Conservation (phyloP, 2,888 invertebrate genomes). For the Eulithis testata region DNA sequence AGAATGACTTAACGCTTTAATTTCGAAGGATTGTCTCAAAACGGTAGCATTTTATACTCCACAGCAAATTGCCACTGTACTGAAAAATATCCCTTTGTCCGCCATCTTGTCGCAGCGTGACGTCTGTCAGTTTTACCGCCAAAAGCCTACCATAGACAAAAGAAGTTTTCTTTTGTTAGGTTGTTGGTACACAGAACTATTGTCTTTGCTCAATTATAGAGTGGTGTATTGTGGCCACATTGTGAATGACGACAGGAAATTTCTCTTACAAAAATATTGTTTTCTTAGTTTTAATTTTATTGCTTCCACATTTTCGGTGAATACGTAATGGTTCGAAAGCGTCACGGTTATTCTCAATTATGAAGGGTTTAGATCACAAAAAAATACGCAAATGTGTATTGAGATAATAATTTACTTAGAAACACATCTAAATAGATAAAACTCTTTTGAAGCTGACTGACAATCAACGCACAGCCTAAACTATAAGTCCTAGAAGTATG, state of each 20-base stretch:
- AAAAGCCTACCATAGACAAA: conserved; percentile 58
- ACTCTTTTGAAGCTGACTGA: neutral
- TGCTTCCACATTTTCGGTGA: conserved; percentile 70
- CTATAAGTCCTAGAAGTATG: too few relatives aligned
- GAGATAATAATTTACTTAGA: neutral
- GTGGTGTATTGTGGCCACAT: conserved; percentile 67
- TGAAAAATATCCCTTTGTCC: conserved; percentile 45
- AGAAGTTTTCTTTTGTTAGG: conserved; percentile 54
- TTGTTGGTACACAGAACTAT: conserved; percentile 66
- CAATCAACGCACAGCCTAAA: too few relatives aligned
- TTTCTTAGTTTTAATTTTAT: conserved; percentile 60
- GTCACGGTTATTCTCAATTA: conserved; percentile 29
- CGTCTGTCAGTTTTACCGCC: conserved; percentile 72
- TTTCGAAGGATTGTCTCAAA: conserved; percentile 60
- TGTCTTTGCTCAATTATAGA: conserved; percentile 82
- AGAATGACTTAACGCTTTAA: conserved; percentile 62
- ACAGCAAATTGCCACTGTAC: conserved; percentile 37
- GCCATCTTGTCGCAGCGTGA: conserved; percentile 67
- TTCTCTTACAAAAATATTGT: conserved; percentile 66
- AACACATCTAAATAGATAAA: neutral
- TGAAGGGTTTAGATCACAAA: conserved; percentile 15
- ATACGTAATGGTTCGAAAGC: conserved; percentile 57
- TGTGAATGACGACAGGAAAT: conserved; percentile 55
- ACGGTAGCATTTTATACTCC: conserved; percentile 71
- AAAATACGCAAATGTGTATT: conserved; percentile 1